phyloP scores from a whole-genome alignment of 2,888 invertebrate species.

The Drosophila lutescens region DNA sequence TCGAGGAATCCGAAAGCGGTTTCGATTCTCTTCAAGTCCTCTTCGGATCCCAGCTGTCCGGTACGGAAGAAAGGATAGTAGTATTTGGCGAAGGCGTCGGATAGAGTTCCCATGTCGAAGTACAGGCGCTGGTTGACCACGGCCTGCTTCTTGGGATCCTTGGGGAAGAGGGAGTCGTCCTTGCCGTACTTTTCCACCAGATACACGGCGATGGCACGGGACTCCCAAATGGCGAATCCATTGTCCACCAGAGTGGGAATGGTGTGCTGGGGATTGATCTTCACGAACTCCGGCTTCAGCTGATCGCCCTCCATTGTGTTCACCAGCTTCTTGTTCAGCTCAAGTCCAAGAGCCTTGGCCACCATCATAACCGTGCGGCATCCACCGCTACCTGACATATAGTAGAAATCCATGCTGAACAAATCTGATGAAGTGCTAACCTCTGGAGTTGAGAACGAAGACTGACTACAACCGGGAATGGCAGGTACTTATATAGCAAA shows the following conservation, averaged over 20 bases:
- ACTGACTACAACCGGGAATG: not conserved
- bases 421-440: not conserved
- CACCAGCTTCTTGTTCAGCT: conserved; percentile 87
- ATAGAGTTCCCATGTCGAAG: conserved; percentile 91
- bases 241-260: conserved; percentile 93
- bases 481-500: conserved; percentile 11
- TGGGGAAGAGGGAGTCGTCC: conserved; percentile 89
- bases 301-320: conserved; percentile 87
- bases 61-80: conserved; percentile 88
- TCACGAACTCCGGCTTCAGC: conserved; percentile 88
- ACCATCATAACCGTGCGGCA: conserved; percentile 87
- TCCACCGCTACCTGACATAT: conserved; percentile 87
- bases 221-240: conserved; percentile 92
- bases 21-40: conserved; percentile 88
- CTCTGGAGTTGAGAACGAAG: conserved; percentile 4
- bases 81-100: conserved; percentile 88
- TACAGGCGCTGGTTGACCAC: conserved; percentile 90
- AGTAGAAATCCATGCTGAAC: conserved; percentile 87
- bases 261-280: conserved; percentile 92
- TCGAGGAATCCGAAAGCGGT: conserved; percentile 88
- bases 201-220: conserved; percentile 92
- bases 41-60: conserved; percentile 87
- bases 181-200: conserved; percentile 92
- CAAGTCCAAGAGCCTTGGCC: conserved; percentile 87
- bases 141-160: conserved; percentile 89